These are phyloP conservation scores for Noctua fimbriata DNA, from an alignment of 2,888 invertebrate species.

Conservation along the genomic window DNA sequence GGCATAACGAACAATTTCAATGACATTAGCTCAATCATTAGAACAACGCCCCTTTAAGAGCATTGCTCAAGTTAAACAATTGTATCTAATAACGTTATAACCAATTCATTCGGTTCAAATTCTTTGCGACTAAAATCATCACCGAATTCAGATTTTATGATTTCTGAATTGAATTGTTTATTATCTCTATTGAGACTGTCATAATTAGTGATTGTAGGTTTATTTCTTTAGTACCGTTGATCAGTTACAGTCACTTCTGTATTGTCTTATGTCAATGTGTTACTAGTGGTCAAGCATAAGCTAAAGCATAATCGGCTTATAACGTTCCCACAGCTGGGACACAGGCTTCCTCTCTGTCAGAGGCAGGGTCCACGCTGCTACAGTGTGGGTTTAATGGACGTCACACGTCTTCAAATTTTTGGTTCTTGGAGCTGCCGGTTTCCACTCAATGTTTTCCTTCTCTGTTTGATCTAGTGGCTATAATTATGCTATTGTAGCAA, in stretches of 20 bases:
- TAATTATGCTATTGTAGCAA: not conserved
- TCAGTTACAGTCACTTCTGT: not conserved
- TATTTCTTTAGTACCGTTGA: not conserved
- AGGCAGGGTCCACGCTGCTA: not conserved
- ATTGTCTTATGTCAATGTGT: not conserved
- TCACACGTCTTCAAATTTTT: not conserved
- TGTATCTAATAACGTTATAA: slow-evolving; percentile 31
- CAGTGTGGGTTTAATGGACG: not conserved
- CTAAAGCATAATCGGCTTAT: not conserved
- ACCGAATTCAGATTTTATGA: slow-evolving; percentile 28
- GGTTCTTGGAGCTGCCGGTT: not conserved
- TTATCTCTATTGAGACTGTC: not conserved
- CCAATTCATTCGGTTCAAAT: slow-evolving; percentile 45
- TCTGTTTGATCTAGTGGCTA: not conserved
- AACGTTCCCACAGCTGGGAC: not conserved
- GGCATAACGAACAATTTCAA: slow-evolving; percentile 41
- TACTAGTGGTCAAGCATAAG: not conserved
- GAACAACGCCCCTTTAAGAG: slow-evolving; percentile 36
- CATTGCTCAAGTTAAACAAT: slow-evolving; percentile 50
- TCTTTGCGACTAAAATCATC: slow-evolving; percentile 49
- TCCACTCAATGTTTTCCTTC: not conserved
- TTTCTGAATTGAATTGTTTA: slow-evolving; percentile 40
- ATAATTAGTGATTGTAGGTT: not conserved
- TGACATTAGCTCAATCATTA: slow-evolving; percentile 53
- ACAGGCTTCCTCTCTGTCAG: not conserved